These are phyloP conservation scores for Xylophagus ater DNA, from an alignment of 2,888 invertebrate species.

Conservation along the genomic window DNA sequence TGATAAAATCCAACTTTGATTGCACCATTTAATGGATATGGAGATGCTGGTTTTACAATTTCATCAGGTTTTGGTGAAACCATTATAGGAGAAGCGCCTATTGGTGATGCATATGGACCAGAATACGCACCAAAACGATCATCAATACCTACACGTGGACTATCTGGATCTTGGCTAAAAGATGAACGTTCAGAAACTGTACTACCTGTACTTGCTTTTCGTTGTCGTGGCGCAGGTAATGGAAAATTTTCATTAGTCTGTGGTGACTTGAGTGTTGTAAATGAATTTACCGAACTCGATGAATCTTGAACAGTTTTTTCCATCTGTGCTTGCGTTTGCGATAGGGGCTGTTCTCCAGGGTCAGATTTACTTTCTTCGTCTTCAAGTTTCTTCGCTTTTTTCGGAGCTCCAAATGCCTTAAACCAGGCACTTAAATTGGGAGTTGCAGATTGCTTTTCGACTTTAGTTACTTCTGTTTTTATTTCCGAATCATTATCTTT, in stretches of 20 bases:
- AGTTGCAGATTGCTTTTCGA: conserved; percentile 56
- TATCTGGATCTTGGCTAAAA: conserved; percentile 65
- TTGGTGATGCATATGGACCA: conserved; percentile 60
- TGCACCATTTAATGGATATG: conserved; percentile 66
- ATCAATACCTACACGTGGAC: conserved; percentile 53
- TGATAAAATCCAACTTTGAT: conserved; percentile 83
- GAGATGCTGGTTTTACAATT: conserved; percentile 48
- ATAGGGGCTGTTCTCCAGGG: conserved; percentile 12
- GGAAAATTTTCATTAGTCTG: conserved; percentile 28
- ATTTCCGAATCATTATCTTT: conserved; percentile 23
- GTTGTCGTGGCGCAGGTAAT: conserved; percentile 43
- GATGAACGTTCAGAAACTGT: conserved; percentile 69
- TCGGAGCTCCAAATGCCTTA: conserved; percentile 82
- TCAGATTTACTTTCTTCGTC: conserved; percentile 36
- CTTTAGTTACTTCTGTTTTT: conserved; percentile 26
- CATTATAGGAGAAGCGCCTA: conserved; percentile 56
- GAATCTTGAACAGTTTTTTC: conserved; percentile 16
- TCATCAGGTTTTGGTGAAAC: conserved; percentile 66
- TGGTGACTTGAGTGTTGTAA: conserved; percentile 20
- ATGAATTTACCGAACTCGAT: conserved; percentile 28
- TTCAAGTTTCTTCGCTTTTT: conserved; percentile 54
- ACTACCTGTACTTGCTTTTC: conserved; percentile 68
- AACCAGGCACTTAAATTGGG: conserved; percentile 88
- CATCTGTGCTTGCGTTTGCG: conserved; percentile 4
- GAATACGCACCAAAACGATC: conserved; percentile 51